Evolutionary conservation across 1,140 invertebrate genomes (phyloP).

Genomic region (Maniola jurtina): DNA sequence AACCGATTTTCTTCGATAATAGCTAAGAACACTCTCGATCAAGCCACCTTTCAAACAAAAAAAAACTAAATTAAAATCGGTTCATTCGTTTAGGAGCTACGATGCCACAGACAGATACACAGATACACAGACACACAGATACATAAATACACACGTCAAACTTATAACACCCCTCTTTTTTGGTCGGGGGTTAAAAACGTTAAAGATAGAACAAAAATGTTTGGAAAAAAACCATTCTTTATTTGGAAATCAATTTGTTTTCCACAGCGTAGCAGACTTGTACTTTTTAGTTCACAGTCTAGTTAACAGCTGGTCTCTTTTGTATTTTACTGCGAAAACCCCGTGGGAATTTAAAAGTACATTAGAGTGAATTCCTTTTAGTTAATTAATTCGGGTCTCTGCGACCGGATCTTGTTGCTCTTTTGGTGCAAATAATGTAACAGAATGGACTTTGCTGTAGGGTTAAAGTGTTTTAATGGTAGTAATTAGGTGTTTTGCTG

Average conservation of each 20-base stretch:
- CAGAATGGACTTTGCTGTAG: background rate
- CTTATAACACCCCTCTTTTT: no score
- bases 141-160: no score
- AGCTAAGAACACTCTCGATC: no score
- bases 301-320: slow-evolving; percentile 14
- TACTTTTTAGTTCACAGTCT: slow-evolving; percentile 10
- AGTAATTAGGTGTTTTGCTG: background rate
- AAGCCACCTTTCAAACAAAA: no score
- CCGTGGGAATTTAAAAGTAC: slow-evolving; percentile 17
- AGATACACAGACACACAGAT: no score
- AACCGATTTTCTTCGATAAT: no score
- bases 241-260: slow-evolving; percentile 1
- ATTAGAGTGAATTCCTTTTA: slow-evolving; percentile 22
- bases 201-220: background rate
- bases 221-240: background rate
- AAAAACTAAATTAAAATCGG: no score
- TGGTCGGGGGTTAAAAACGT: no score
- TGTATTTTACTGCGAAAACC: slow-evolving; percentile 3
- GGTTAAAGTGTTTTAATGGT: background rate
- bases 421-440: background rate
- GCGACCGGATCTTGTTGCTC: slow-evolving; percentile 3
- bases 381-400: slow-evolving; percentile 21
- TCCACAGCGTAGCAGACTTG: background rate
- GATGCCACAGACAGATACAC: no score
- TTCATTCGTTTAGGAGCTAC: no score